Percentiles rank a stretch among this genome's conserved stretches.
Conservation (phyloP, 2,888 invertebrate species). For the Parnassius mnemosyne region DNA sequence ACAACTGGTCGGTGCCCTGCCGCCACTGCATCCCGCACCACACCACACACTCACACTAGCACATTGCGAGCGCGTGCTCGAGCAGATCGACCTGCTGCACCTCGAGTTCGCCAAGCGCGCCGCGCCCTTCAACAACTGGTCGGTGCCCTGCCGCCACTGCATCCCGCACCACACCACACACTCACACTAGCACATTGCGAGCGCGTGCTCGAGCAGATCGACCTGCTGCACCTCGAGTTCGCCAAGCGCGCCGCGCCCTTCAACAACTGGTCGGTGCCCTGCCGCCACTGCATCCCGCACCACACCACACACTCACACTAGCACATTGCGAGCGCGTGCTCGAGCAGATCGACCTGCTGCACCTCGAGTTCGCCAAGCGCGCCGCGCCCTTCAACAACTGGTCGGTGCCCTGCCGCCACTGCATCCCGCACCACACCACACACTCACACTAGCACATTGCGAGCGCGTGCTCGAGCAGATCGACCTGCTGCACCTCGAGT, state of each 20-base stretch:
- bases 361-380: slow-evolving; percentile 99
- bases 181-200: too few relatives aligned
- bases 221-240: slow-evolving; percentile 97
- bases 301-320: too few relatives aligned
- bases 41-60: too few relatives aligned
- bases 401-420: slow-evolving; percentile 52
- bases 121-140: slow-evolving; percentile 99
- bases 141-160: not conserved
- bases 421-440: slow-evolving; percentile 89
- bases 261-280: slow-evolving; percentile 89
- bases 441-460: too few relatives aligned
- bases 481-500: slow-evolving; percentile 97
- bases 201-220: slow-evolving; percentile 96
- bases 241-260: slow-evolving; percentile 99
- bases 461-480: slow-evolving; percentile 97
- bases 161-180: slow-evolving; percentile 91
- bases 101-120: slow-evolving; percentile 99
- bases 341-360: slow-evolving; percentile 86
- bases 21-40: too few relatives aligned
- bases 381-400: slow-evolving; percentile 99
- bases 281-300: too few relatives aligned
- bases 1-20: slow-evolving; percentile 87
- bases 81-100: slow-evolving; percentile 88
- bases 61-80: too few relatives aligned
- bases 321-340: too few relatives aligned